Base-by-base conservation (phyloP, 1,140 invertebrate species). In the Saccostrea cuccullata region DNA sequence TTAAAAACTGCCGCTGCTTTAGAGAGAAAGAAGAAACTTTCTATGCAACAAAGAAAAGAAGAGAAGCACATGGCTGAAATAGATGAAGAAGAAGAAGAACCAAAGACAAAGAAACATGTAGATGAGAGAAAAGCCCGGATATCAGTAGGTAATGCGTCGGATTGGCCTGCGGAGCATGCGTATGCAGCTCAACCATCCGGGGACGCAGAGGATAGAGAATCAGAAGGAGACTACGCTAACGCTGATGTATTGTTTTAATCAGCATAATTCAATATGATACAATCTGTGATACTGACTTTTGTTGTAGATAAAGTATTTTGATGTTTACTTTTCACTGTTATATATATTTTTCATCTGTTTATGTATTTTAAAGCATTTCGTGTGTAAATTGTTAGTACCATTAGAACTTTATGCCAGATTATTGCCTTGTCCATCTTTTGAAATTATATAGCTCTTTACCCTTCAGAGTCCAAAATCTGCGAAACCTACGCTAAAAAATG, bases 11-110 rank as follows among this genome's bases (percentile, higher is more conserved):
- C 70, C 11, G 70, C 70, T 30, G 70, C 70, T 30, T 15, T 77
- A 2, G 70, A 77, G 26, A 77, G 70, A 30, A 77, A 77, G 70
- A 77, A 77, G 70, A 77, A 77, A 77, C 70, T 77, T 30, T 77
- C 70, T 36, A 11, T 77, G 11, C 70, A 77, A 30, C 70, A 77
- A 15, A 77, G 26, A 36, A 77, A 77, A 17, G 70, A 77, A 77
- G 70, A 77, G 30, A 77, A 77, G 2, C 30, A 15, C 12, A 77
- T 77, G 30, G 30, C 23, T 12, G 23, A 77, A 26, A 77, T 77
- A 15, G 26, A 77, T 2, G 70, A 77, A 77, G 70, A 77, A 26
- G 26, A n/a, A 9, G 70, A 77, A 17, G 26, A 77, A 77, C 30
- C 70, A 77, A 47, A 47, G 47, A 26, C 70, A 15, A 77, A 73